A percentile compares a stretch with the other conserved stretches of the same genome.
Conservation (phyloP, 2,113 vertebrate species). For the Perca fluviatilis region DNA sequence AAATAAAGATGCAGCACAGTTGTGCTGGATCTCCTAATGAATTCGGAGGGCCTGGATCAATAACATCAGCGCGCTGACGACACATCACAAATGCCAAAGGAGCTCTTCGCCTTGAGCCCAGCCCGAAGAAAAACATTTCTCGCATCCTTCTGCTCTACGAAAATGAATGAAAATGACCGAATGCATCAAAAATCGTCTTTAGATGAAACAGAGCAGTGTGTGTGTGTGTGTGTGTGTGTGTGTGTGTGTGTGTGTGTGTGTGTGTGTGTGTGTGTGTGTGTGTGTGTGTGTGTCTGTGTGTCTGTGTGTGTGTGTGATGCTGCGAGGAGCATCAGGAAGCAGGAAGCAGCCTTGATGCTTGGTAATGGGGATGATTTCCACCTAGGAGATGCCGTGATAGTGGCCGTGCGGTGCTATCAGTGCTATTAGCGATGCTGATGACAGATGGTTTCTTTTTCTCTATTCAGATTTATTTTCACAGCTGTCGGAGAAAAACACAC, state of each 20-base stretch:
- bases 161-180: slow-evolving; percentile 43
- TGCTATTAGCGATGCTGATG: slow-evolving; percentile 78
- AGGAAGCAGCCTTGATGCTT: slow-evolving; percentile 76
- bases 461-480: slow-evolving; percentile 76
- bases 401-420: slow-evolving; percentile 70
- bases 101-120: slow-evolving; percentile 55
- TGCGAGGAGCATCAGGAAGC: slow-evolving; percentile 75
- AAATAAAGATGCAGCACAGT: slow-evolving; percentile 86
- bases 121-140: slow-evolving; percentile 64
- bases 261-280: slow-evolving; percentile 37
- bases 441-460: slow-evolving; percentile 81
- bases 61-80: slow-evolving; percentile 85
- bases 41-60: slow-evolving; percentile 88
- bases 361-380: slow-evolving; percentile 83
- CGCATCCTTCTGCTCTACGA: slow-evolving; percentile 8
- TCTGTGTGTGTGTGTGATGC: slow-evolving; percentile 49
- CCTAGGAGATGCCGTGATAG: slow-evolving; percentile 79
- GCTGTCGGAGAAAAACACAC: slow-evolving; percentile 67
- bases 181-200: slow-evolving; percentile 46
- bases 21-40: slow-evolving; percentile 85
- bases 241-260: slow-evolving; percentile 33
- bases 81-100: slow-evolving; percentile 85
- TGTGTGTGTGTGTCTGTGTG: slow-evolving; percentile 36
- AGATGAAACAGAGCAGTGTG: slow-evolving; percentile 26
- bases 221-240: slow-evolving; percentile 47